phyloP scores from a whole-genome alignment of 2,113 vertebrate genomes.

The Dromiciops gliroides region DNA sequence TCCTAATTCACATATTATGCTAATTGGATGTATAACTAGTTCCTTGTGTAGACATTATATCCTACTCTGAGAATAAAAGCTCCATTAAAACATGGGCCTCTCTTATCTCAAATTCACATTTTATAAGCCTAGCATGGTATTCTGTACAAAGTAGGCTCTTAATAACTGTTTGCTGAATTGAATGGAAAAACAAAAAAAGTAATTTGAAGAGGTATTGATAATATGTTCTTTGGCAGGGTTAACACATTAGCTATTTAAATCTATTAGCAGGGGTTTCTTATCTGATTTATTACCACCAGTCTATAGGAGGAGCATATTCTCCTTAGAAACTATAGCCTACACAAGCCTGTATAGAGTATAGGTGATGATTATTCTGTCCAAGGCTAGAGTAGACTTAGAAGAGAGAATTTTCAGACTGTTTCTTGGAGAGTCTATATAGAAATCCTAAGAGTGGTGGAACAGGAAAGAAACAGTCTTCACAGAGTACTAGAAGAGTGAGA shows the following conservation, averaged over 20 bases:
- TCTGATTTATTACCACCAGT: neutral
- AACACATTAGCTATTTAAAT: neutral
- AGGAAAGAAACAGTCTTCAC: neutral
- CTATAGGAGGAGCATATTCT: neutral
- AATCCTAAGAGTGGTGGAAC: neutral
- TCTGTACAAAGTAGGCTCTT: neutral
- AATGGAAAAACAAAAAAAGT: neutral
- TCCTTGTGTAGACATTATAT: neutral
- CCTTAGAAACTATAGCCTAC: neutral
- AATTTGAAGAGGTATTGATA: neutral
- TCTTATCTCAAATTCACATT: neutral
- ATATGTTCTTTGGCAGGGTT: neutral
- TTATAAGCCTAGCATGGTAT: neutral
- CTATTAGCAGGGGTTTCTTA: neutral
- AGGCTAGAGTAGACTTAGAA: neutral
- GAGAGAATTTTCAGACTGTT: neutral
- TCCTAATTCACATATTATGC: neutral
- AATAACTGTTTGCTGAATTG: neutral
- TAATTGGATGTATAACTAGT: neutral
- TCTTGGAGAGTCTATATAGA: neutral
- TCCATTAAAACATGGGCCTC: neutral
- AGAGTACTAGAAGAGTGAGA: neutral
- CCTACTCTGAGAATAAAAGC: neutral
- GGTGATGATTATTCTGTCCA: neutral
- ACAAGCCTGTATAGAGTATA: neutral